These are phyloP conservation scores for Dromiciops gliroides DNA, from an alignment of 2,113 vertebrate genomes.

Conservation along the genomic window DNA sequence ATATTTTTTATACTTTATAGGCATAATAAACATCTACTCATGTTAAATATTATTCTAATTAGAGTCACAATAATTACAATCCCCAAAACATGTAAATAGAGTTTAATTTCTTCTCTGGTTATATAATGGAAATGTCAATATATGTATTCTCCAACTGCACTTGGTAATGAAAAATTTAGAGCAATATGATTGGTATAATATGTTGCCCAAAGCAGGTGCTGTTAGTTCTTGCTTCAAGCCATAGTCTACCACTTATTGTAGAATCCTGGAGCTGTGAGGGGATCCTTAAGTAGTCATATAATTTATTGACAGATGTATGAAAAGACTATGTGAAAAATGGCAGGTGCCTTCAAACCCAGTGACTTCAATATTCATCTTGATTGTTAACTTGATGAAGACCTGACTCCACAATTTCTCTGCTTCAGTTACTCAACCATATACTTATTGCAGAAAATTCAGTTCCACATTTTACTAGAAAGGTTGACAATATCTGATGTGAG, in stretches of 20 bases:
- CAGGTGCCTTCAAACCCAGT: not conserved
- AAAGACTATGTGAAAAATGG: not conserved
- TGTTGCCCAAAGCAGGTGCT: constrained; percentile 52
- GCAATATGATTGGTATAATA: constrained; percentile 45
- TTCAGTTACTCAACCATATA: not conserved
- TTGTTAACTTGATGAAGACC: not conserved
- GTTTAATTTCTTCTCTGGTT: constrained; percentile 57
- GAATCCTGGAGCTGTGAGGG: constrained; percentile 49
- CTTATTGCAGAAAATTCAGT: not conserved
- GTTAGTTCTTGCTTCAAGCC: constrained; percentile 54
- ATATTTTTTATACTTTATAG: constrained; percentile 35
- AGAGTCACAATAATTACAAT: constrained; percentile 45
- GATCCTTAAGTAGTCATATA: constrained; percentile 13
- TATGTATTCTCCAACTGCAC: constrained; percentile 43
- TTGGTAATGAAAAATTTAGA: constrained; percentile 59
- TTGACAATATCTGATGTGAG: no score
- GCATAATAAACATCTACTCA: constrained; percentile 20
- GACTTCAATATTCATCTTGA: not conserved
- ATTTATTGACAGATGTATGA: constrained; percentile 53
- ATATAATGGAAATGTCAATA: constrained; percentile 44
- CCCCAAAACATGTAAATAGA: constrained; percentile 55
- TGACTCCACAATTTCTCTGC: not conserved
- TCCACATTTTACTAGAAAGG: not conserved
- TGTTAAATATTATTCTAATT: constrained; percentile 59
- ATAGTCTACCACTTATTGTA: constrained; percentile 56